These are phyloP conservation scores for Melierax canorus DNA, from an alignment of 2,113 vertebrate species.

Conservation along the genomic window DNA sequence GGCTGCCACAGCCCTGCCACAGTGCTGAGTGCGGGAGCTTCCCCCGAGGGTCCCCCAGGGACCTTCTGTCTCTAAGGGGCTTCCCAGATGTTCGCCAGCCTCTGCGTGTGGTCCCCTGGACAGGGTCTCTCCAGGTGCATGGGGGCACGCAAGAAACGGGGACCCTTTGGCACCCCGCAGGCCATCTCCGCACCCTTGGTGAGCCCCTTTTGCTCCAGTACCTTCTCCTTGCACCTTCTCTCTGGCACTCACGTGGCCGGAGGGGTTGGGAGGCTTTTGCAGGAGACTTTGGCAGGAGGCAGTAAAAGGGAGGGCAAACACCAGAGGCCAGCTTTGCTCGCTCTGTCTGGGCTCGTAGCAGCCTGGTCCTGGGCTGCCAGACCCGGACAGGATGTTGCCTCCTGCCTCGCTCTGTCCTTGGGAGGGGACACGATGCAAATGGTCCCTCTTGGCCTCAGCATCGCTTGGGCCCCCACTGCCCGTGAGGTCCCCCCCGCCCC, in stretches of 20 bases:
- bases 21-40: background rate
- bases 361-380: background rate
- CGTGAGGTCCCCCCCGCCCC: fast-evolving
- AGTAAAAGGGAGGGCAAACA: background rate
- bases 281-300: background rate
- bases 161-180: background rate
- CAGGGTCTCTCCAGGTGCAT: fast-evolving
- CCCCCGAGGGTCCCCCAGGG: too few species aligned
- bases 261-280: too few species aligned
- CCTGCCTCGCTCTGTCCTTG: background rate
- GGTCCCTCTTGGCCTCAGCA: background rate
- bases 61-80: background rate
- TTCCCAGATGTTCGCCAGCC: background rate
- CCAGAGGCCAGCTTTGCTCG: fast-evolving
- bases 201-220: background rate
- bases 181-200: fast-evolving
- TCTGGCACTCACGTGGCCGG: fast-evolving
- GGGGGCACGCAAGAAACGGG: fast-evolving
- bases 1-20: background rate
- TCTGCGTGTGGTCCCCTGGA: fast-evolving
- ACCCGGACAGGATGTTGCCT: background rate
- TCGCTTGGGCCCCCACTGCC: fast-evolving
- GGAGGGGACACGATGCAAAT: background rate
- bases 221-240: background rate
- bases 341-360: background rate